Base-by-base conservation (phyloP, 2,797 vertebrate species). In the Bovichtus diacanthus region DNA sequence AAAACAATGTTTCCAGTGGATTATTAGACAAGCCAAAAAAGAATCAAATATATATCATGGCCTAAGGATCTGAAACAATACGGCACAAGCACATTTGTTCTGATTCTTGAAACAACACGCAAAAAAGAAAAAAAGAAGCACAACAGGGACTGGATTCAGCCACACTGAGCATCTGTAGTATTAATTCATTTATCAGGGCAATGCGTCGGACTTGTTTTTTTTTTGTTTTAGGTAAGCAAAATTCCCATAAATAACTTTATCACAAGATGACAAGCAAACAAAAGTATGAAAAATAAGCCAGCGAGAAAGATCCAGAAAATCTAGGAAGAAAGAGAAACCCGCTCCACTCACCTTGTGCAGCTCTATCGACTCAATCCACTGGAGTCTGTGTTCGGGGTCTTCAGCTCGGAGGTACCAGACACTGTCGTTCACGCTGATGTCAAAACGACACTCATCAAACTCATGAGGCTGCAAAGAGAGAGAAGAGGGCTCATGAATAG, bases 391-490 rank as follows among this genome's bases (percentile, higher is more conserved):
- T 75, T 98, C 96, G 1, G 96, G 96, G 86, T 99, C 96, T 81
- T 99, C 97, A 41, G 98, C 98, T 77, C 98, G 94, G 76, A 99
- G 95, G 89, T 99, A 99, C 98, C 98, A 99, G 80, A 99, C 96
- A 5, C 97, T 99, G 83, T 99, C 98, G 36, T 99, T 99, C 69
- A 99, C 97, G 1, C 97, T 98, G 92, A 99, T 97, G 92, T 99
- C 98, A 93, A 99, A 97, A 82, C 98, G 97, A 91, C 98, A 99
- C 92, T 99, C 98, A 9, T 99, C 98, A 92, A 99, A 99, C 90
- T 99, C 97, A 82, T 99, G 98, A 65, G 98, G 98, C 98, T 99
- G 91, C 78, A 68, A 47, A 77, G 68, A 80, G 31, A 85, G 55
- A 84, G 58, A 68, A 82, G 49, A 82, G 43, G 7, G 49, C 10